Evolutionary conservation across 2,888 invertebrate species (phyloP), one percentile per base, ranked within the genome.

Genomic region (Lingula anatina): DNA sequence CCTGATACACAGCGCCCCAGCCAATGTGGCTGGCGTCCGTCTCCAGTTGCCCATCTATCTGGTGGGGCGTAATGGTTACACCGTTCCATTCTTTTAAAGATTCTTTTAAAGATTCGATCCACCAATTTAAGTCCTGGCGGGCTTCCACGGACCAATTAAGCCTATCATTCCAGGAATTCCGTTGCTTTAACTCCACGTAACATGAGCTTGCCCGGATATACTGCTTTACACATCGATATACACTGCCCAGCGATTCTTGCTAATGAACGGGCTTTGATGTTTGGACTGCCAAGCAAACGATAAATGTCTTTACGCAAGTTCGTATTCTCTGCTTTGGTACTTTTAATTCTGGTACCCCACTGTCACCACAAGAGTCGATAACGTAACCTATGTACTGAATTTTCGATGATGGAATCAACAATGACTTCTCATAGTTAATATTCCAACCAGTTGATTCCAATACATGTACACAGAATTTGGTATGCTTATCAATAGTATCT

Each of bases 401-500:
- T n/a, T n/a, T n/a, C n/a, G n/a, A n/a, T n/a, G n/a, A n/a, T n/a
- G n/a, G n/a, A n/a, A n/a, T n/a, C n/a, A n/a, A n/a, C n/a, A n/a
- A n/a, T n/a, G n/a, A n/a, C n/a, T n/a, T n/a, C n/a, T n/a, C n/a
- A n/a, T n/a, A n/a, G n/a, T n/a, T n/a, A n/a, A n/a, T n/a, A n/a
- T n/a, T n/a, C n/a, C n/a, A n/a, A n/a, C n/a, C n/a, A n/a, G n/a
- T n/a, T n/a, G n/a, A n/a, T n/a, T n/a, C n/a, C n/a, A n/a, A n/a
- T n/a, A n/a, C n/a, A n/a, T n/a, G n/a, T n/a, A n/a, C n/a, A n/a
- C n/a, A n/a, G n/a, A n/a, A n/a, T n/a, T n/a, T n/a, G n/a, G n/a
- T n/a, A n/a, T n/a, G n/a, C n/a, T n/a, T n/a, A n/a, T 43, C 43
- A 44, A 45, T 36, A 21, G n/a, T 4, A 7, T 36, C n/a, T 21